A percentile compares a stretch with the other conserved stretches of the same genome.
phyloP scores from a whole-genome alignment of 2,797 vertebrate species.

The Miopithecus talapoin region DNA sequence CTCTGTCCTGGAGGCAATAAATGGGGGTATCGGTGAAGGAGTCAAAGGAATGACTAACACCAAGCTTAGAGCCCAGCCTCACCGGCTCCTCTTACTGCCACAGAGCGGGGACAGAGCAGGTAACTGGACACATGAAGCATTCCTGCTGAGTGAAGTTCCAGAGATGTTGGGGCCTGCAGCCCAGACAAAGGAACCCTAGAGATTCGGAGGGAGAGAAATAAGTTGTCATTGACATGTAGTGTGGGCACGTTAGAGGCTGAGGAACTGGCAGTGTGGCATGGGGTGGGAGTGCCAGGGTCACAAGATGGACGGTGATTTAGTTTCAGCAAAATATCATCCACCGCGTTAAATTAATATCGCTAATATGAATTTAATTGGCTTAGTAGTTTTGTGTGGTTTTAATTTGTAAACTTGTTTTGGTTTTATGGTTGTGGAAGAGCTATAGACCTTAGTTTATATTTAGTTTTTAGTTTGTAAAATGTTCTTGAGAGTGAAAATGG shows the following conservation, averaged over 20 bases:
- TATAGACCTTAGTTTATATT: conserved; percentile 39
- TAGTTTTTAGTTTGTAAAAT: not conserved
- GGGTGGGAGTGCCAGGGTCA: not conserved
- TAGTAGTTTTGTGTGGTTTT: not conserved
- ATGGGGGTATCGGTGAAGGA: not conserved
- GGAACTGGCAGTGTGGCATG: not conserved
- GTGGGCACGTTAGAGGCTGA: not conserved
- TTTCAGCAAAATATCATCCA: not conserved
- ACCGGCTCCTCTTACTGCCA: not conserved
- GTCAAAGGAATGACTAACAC: not conserved
- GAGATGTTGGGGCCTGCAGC: not conserved
- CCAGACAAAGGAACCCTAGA: not conserved
- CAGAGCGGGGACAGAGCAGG: not conserved
- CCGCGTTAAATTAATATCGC: not conserved
- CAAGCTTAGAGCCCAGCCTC: fast-evolving
- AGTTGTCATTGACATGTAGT: fast-evolving
- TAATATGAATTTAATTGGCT: not conserved
- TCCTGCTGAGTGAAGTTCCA: not conserved
- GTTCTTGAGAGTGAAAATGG: not conserved
- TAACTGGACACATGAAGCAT: not conserved
- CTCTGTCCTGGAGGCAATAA: not conserved
- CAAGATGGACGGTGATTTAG: fast-evolving
- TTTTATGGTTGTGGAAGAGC: conserved; percentile 16
- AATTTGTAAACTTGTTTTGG: conserved; percentile 38
- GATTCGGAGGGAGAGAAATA: not conserved